Evolutionary conservation across 2,797 vertebrate genomes (phyloP).

Genomic region (Premnoplex brunnescens): DNA sequence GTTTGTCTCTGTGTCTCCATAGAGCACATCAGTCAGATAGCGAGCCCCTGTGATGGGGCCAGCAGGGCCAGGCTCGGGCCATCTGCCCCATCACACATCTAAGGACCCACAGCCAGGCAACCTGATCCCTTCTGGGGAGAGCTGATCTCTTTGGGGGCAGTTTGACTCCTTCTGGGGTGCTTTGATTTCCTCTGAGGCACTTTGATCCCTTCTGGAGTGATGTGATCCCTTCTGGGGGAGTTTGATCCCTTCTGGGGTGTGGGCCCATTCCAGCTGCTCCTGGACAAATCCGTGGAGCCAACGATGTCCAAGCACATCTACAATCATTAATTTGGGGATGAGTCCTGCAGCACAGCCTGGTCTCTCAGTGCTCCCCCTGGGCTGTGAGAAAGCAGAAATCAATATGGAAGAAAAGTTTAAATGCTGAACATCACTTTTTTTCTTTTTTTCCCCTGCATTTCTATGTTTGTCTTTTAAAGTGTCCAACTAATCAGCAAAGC

Average conservation of each 20-base stretch:
- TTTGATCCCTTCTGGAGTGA: not conserved
- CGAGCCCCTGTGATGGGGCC: not conserved
- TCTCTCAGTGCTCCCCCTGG: not conserved
- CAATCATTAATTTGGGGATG: not conserved
- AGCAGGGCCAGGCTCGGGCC: accelerated
- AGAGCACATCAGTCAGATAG: not conserved
- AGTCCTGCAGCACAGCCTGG: not conserved
- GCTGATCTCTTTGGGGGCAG: not conserved
- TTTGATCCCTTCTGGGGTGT: not conserved
- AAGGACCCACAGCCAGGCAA: not conserved
- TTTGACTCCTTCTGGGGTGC: not conserved
- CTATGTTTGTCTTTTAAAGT: not conserved
- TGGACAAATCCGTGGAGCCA: not conserved
- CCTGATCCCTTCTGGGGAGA: not conserved
- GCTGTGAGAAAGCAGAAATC: not conserved
- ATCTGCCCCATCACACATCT: not conserved
- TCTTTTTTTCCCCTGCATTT: not conserved
- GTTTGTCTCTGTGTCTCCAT: accelerated
- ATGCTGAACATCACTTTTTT: not conserved
- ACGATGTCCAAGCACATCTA: accelerated
- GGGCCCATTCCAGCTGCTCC: too few relatives aligned
- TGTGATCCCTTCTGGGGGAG: not conserved
- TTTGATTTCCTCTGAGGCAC: not conserved
- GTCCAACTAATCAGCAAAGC: not conserved
- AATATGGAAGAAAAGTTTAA: not conserved